These are phyloP conservation scores for Cryptomyrus ogoouensis DNA, from an alignment of 2,113 vertebrate species.

Conservation along the genomic window DNA sequence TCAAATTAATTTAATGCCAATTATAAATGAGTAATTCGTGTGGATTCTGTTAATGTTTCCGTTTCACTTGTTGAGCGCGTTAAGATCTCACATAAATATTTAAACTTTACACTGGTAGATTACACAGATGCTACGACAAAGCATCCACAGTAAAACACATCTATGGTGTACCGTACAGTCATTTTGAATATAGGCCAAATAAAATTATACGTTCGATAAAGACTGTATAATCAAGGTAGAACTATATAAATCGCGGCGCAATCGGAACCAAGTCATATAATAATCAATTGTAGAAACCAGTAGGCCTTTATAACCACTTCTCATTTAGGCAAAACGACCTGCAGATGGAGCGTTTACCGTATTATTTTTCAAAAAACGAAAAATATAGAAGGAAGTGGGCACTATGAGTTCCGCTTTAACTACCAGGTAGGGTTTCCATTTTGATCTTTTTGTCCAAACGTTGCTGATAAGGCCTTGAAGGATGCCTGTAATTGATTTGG, in stretches of 20 bases:
- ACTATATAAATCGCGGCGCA: background rate
- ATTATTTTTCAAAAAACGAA: background rate
- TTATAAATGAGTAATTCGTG: conserved; percentile 6
- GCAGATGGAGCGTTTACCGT: background rate
- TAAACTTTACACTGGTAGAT: background rate
- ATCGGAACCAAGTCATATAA: background rate
- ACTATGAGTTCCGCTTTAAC: background rate
- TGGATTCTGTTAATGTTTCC: conserved; percentile 1
- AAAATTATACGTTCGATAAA: background rate
- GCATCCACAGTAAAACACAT: background rate
- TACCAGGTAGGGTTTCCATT: background rate
- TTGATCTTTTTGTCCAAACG: background rate
- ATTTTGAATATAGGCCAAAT: background rate
- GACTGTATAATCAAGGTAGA: background rate
- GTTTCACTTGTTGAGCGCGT: background rate
- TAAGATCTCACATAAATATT: background rate
- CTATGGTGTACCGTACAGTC: background rate
- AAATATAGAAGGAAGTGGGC: background rate
- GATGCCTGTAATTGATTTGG: conserved; percentile 8
- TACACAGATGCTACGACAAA: background rate
- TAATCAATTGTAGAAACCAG: background rate
- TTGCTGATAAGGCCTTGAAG: background rate
- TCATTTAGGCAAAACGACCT: background rate
- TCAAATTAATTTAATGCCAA: background rate
- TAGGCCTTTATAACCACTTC: background rate